Evolutionary conservation across 2,888 invertebrate species (phyloP).

Genomic region (Lasioglossum malachurum): DNA sequence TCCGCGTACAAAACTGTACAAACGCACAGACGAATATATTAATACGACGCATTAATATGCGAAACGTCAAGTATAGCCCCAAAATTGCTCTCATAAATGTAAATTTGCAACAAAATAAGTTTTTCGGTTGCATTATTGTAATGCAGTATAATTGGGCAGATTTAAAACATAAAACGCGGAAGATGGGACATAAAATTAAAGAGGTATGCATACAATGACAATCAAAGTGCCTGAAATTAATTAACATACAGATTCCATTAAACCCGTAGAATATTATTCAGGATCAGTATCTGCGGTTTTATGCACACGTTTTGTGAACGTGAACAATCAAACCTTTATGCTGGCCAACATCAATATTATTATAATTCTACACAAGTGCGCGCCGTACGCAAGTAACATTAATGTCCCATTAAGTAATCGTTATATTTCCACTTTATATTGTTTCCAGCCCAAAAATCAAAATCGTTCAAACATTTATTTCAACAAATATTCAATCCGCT

Average conservation of each 20-base stretch:
- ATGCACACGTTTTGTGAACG: constrained; percentile 38
- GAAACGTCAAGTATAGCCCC: constrained; percentile 46
- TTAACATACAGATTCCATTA: constrained; percentile 51
- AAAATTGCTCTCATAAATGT: constrained; percentile 58
- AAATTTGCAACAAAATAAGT: constrained; percentile 60
- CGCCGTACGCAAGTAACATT: constrained; percentile 8
- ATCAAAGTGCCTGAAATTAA: constrained; percentile 50
- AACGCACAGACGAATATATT: constrained; percentile 42
- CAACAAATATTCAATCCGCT: not conserved
- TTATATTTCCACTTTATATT: not conserved
- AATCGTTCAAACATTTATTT: not conserved
- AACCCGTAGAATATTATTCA: constrained; percentile 43
- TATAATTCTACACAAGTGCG: constrained; percentile 17
- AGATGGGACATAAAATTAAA: constrained; percentile 53
- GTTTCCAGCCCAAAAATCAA: not conserved
- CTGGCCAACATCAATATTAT: constrained; percentile 45
- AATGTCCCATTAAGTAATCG: constrained; percentile 8
- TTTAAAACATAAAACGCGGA: constrained; percentile 53
- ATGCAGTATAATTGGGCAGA: constrained; percentile 53
- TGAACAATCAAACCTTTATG: constrained; percentile 21
- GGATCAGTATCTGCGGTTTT: constrained; percentile 43
- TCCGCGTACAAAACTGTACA: constrained; percentile 41
- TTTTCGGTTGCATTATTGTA: constrained; percentile 59
- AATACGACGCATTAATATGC: constrained; percentile 57
- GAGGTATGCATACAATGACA: constrained; percentile 48